Conservation (phyloP, 2,888 invertebrate species). For the Ochlodes sylvanus region DNA sequence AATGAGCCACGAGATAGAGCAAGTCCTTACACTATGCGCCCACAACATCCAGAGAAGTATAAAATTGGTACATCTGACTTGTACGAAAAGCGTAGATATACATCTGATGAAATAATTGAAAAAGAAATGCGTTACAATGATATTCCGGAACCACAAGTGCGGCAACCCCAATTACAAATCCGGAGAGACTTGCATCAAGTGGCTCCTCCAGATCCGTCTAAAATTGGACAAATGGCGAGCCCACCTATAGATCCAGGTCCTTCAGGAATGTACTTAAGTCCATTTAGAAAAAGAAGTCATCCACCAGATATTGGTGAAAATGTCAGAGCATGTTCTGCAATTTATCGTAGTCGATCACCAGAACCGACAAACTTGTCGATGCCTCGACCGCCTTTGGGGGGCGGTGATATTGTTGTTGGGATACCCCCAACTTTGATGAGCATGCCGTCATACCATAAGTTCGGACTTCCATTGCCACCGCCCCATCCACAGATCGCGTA, state of each 20-base stretch:
- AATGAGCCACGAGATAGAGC: slow-evolving; percentile 85
- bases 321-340: slow-evolving; percentile 69
- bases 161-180: slow-evolving; percentile 89
- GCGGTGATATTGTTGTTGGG: slow-evolving; percentile 68
- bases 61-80: slow-evolving; percentile 67
- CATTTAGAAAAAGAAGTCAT: slow-evolving; percentile 84
- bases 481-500: slow-evolving; percentile 77
- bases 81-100: slow-evolving; percentile 76
- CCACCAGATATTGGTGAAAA: slow-evolving; percentile 81
- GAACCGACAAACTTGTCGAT: slow-evolving; percentile 80
- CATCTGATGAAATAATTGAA: slow-evolving; percentile 77
- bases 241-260: slow-evolving; percentile 77
- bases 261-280: slow-evolving; percentile 77
- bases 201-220: slow-evolving; percentile 70
- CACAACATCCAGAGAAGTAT: slow-evolving; percentile 84
- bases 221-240: slow-evolving; percentile 72
- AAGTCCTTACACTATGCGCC: slow-evolving; percentile 90
- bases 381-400: slow-evolving; percentile 69
- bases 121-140: slow-evolving; percentile 81
- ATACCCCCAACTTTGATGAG: slow-evolving; percentile 72
- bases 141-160: slow-evolving; percentile 71
- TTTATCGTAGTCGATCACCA: slow-evolving; percentile 76
- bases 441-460: slow-evolving; percentile 80
- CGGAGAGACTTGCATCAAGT: slow-evolving; percentile 90
- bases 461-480: slow-evolving; percentile 77